These are phyloP conservation scores for Shinisaurus crocodilurus DNA, from an alignment of 2,113 vertebrate genomes.

Conservation along the genomic window DNA sequence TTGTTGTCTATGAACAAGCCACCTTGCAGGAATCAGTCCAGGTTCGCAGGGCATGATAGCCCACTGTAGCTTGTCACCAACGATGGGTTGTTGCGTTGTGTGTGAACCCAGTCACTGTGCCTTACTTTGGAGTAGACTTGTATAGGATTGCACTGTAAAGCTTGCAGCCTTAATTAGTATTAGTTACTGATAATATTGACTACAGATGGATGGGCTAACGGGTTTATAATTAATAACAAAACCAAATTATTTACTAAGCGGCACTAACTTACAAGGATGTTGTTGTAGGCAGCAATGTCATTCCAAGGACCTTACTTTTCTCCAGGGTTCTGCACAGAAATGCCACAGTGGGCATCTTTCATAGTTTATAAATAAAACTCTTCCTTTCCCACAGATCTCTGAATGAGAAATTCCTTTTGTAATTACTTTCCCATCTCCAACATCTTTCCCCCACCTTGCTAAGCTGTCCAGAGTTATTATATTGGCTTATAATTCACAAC, in stretches of 20 bases:
- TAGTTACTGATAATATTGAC: too few species aligned
- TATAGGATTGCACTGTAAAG: too few species aligned
- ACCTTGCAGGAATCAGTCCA: too few species aligned
- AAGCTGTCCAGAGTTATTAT: neutral
- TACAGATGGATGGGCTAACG: neutral
- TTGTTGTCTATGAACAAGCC: too few species aligned
- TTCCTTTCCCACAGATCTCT: neutral
- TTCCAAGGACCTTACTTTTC: neutral
- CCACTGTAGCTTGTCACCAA: too few species aligned
- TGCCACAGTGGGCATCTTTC: neutral
- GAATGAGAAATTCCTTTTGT: neutral
- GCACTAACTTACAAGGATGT: neutral
- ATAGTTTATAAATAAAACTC: neutral
- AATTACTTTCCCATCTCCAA: neutral
- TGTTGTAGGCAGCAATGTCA: neutral
- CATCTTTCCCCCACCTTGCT: neutral
- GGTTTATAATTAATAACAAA: neutral
- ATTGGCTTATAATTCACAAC: too few species aligned
- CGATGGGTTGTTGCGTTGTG: too few species aligned
- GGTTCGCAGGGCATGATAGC: too few species aligned
- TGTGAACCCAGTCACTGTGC: too few species aligned
- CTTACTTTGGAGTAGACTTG: too few species aligned
- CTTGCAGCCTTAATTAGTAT: too few species aligned
- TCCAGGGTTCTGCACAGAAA: neutral
- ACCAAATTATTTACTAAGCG: neutral